Evolutionary conservation across 2,113 vertebrate genomes (phyloP), one percentile per base, ranked within the genome.

Genomic region (Apaloderma vittatum): DNA sequence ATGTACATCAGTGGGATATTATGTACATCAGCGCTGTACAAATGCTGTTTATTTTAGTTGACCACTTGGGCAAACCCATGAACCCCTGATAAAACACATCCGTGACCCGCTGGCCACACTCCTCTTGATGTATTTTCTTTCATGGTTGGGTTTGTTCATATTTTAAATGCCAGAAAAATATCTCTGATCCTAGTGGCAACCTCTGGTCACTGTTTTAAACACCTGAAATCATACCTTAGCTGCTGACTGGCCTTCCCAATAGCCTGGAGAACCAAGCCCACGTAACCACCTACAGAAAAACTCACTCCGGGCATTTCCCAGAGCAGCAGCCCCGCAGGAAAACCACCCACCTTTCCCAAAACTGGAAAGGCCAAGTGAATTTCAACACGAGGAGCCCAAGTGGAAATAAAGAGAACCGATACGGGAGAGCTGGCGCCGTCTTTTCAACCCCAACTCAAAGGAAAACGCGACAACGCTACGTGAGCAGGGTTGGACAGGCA

Each of bases 381-480:
- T 89, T 62, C 27, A 58, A 3, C 16, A 40, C 9, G 63, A n/a
- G 32, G 40, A 40, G 26, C 15, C 15, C 6, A 46, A 83, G 40
- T 3, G n/a, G 40, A 37, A 82, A 27, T 4, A 12, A 29, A 30
- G 27, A 48, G 27, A 24, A 49, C 1, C 2, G 3, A 75, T 4
- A 30, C 27, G 14, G 20, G 66, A 75, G 61, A 59, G 65, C 8
- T 40, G 48, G 3, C 11, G 11, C 6, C 24, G 24, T 24, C 23
- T 8, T 48, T 43, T 26, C 66, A 55, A 26, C 26, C 26, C 7
- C 49, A 40, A 34, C 27, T 30, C 46, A 61, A 51, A 80, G 20
- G 5, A 71, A 46, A 75, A 45, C 1, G 4, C 16, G 15, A 10
- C 23, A n/a, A n/a, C 17, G 9, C 4, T 13, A 6, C 0, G 3